These are phyloP conservation scores for Oreochromis niloticus DNA, from an alignment of 2,113 vertebrate species.

Conservation along the genomic window DNA sequence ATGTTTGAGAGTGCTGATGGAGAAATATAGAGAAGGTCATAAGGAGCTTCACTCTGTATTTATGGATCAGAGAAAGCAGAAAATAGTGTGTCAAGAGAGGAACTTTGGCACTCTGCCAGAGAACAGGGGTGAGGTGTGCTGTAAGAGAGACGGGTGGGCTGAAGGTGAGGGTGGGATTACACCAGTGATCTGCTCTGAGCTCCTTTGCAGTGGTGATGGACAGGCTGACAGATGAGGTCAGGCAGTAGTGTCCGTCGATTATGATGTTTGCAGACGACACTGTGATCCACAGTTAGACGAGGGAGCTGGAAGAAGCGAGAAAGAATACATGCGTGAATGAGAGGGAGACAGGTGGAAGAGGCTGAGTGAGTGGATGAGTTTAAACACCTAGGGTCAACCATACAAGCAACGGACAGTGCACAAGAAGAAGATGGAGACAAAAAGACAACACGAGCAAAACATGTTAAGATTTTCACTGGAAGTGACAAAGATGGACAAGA, in stretches of 20 bases:
- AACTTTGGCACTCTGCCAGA: neutral
- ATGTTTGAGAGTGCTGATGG: neutral
- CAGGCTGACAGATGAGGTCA: neutral
- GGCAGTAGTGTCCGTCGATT: neutral
- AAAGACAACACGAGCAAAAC: neutral
- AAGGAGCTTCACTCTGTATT: neutral
- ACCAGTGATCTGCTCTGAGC: neutral
- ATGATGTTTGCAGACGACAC: neutral
- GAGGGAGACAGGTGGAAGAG: neutral
- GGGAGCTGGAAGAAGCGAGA: neutral
- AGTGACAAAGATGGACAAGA: neutral
- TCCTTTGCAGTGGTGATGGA: neutral
- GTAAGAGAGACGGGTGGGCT: neutral
- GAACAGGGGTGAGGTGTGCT: neutral
- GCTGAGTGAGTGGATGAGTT: neutral
- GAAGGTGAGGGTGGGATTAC: neutral
- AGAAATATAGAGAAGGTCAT: neutral
- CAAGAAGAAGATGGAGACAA: neutral
- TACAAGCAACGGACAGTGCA: rapidly evolving
- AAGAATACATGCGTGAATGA: neutral
- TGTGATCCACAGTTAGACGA: neutral
- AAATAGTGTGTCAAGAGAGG: neutral
- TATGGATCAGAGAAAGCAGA: neutral
- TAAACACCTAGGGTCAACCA: neutral
- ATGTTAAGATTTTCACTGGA: neutral